Conservation (phyloP, 2,797 vertebrate species). For the Cyprinodon diabolis region DNA sequence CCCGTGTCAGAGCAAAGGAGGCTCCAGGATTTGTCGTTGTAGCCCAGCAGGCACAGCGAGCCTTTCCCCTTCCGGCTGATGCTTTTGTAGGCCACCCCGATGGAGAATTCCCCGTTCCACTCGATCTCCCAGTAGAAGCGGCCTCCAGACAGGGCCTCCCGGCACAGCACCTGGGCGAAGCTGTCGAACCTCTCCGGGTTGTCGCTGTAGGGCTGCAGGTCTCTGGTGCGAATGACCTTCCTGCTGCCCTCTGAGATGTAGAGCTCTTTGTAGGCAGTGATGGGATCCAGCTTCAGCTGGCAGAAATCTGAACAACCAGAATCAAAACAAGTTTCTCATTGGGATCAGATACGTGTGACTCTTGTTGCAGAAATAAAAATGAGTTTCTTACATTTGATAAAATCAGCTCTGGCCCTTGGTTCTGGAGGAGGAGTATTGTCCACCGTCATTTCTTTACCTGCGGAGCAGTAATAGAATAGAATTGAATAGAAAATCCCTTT, state of each 20-base stretch:
- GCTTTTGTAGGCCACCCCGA: constrained; percentile 81
- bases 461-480: constrained; percentile 11
- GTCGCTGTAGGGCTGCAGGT: constrained; percentile 80
- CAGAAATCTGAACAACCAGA: constrained; percentile 74
- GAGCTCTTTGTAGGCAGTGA: constrained; percentile 84
- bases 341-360: background rate
- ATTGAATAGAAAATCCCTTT: no score
- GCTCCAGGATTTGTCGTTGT: constrained; percentile 87
- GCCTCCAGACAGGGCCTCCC: constrained; percentile 78
- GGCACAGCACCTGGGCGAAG: constrained; percentile 84
- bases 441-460: constrained; percentile 79
- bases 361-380: background rate
- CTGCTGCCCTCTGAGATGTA: constrained; percentile 80
- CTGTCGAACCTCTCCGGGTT: constrained; percentile 81
- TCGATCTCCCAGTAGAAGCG: constrained; percentile 88
- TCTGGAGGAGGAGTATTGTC: constrained; percentile 75
- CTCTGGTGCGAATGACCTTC: constrained; percentile 82
- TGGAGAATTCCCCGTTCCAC: constrained; percentile 85
- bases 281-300: constrained; percentile 79
- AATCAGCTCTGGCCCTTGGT: constrained; percentile 79
- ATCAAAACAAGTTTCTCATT: background rate
- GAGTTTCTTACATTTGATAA: constrained; percentile 78
- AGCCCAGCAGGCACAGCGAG: constrained; percentile 83
- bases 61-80: constrained; percentile 85
- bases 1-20: constrained; percentile 83